Conservation (phyloP, 2,797 vertebrate genomes). For the Limosa lapponica region DNA sequence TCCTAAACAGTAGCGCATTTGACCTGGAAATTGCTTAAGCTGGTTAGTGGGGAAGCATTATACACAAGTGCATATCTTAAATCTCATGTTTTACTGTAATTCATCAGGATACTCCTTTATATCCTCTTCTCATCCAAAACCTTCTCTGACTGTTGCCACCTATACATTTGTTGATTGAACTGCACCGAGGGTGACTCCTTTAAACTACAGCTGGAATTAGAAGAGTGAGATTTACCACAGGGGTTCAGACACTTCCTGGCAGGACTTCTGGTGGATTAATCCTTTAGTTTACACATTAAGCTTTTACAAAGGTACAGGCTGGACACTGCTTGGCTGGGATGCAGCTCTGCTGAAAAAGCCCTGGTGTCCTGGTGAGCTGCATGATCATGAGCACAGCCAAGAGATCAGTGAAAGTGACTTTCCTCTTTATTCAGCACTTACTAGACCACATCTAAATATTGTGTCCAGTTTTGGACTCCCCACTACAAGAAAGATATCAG, state of each 20-base stretch:
- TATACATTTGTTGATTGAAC: background rate
- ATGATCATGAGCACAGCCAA: background rate
- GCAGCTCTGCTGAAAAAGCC: background rate
- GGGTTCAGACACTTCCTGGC: background rate
- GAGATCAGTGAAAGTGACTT: background rate
- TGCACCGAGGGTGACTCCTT: background rate
- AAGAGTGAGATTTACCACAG: background rate
- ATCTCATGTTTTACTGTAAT: background rate
- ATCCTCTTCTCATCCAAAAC: background rate
- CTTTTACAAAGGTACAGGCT: background rate
- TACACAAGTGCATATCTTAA: background rate
- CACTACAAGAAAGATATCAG: background rate
- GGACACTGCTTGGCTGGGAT: background rate
- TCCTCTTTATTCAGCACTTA: background rate
- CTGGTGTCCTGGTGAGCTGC: background rate
- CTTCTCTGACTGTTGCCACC: background rate
- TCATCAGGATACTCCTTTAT: background rate
- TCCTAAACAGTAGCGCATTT: background rate
- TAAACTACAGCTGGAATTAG: background rate
- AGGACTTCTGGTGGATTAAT: background rate
- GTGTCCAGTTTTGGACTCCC: background rate
- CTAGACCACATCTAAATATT: background rate
- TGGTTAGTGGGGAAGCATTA: background rate
- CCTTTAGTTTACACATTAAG: background rate
- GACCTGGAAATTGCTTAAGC: background rate